Evolutionary conservation across 2,888 invertebrate genomes (phyloP).

Genomic region (Pherbina coryleti): DNA sequence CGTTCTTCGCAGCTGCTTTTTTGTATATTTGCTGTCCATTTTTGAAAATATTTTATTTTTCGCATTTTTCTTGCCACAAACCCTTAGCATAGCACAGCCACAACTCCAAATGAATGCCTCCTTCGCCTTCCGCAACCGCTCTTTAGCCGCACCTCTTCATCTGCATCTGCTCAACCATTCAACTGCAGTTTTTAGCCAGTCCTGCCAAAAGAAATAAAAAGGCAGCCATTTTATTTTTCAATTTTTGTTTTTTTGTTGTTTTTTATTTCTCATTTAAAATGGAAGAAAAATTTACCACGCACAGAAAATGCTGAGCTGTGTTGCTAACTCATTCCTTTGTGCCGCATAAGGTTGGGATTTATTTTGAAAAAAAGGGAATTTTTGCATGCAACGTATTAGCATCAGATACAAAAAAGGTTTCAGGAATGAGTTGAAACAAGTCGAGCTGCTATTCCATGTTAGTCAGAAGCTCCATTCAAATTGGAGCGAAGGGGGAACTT

Average conservation of each 20-base stretch:
- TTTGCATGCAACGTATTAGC: slow-evolving; percentile 39
- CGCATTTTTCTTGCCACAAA: slow-evolving; percentile 56
- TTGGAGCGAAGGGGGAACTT: slow-evolving; percentile 4
- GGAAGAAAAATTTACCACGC: background rate
- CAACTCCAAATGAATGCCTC: background rate
- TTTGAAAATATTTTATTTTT: slow-evolving; percentile 46
- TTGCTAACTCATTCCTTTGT: slow-evolving; percentile 10
- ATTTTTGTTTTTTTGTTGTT: background rate
- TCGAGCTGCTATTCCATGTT: too few species aligned
- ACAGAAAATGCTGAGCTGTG: slow-evolving; percentile 11
- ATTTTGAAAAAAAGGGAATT: slow-evolving; percentile 34
- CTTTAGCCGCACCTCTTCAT: background rate
- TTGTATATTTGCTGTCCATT: slow-evolving; percentile 19
- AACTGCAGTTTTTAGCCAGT: slow-evolving; percentile 12
- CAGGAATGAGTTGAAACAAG: slow-evolving; percentile 4
- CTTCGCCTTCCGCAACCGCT: background rate
- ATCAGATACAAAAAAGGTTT: background rate
- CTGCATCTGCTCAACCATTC: background rate
- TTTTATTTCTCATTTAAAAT: background rate
- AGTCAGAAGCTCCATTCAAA: background rate
- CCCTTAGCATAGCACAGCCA: background rate
- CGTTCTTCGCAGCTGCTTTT: slow-evolving; percentile 34
- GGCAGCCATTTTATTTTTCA: slow-evolving; percentile 31
- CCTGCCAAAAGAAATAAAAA: background rate
- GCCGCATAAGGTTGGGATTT: background rate